Evolutionary conservation across 2,888 invertebrate species (phyloP), one percentile per base, ranked within the genome.

Genomic region (Lobophora halterata): DNA sequence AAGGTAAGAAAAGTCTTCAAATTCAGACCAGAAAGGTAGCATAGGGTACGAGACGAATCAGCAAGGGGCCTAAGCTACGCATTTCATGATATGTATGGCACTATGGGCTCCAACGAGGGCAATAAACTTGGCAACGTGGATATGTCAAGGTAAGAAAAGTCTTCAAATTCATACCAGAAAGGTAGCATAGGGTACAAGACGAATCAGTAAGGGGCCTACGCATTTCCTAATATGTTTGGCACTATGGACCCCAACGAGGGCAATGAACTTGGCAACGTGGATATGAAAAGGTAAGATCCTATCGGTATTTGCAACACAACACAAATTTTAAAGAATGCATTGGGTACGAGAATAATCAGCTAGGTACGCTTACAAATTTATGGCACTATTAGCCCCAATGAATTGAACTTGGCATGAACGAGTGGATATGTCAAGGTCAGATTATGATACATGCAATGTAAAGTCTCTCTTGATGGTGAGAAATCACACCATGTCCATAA

Each of bases 271-370:
- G 78, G 80, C 0, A 83, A 80, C 42, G 66, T 81, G 18, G 88
- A 88, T 54, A 83, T 88, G 81, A 85, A 87, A 0, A 71, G 88
- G 88, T 88, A 46, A 60, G 51, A 23, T n/a, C n/a, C n/a, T n/a
- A n/a, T n/a, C n/a, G 12, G 9, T 6, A 5, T 14, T 14, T 14
- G 3, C 14, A 14, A n/a, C n/a, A n/a, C n/a, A 78, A 69, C 38
- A 65, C 65, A 1, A 81, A 81, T 3, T 79, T 81, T 29, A 93
- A 94, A 61, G 95, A 95, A 57, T 89, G 91, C 42, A 81, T 88
- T 61, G 90, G 89, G 1, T 86, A 89, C 36, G 88, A 89, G 37
- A 79, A 80, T 0, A 88, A 83, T 25, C 77, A 71, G 2, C n/a
- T n/a, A n/a, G n/a, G n/a, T n/a, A n/a, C n/a, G n/a, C n/a, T n/a